These are phyloP conservation scores for Diacarnus erythraeanus DNA, from an alignment of 37 sponge, comb jelly and placozoan species.

Conservation along the genomic window DNA sequence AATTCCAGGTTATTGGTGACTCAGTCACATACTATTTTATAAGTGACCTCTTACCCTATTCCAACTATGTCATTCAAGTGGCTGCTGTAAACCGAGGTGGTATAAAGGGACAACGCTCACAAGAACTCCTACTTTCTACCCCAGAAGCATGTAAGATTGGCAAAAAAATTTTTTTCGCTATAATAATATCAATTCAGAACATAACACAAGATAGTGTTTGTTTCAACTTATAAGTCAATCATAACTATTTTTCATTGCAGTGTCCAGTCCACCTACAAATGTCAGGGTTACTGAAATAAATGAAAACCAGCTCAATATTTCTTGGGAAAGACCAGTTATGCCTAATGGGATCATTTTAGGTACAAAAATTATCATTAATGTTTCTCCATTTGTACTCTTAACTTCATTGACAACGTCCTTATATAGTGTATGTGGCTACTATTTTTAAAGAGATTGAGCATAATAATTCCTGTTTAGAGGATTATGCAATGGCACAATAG, in stretches of 20 bases:
- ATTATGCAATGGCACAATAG: too few species aligned
- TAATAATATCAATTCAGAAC: neutral
- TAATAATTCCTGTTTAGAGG: too few species aligned
- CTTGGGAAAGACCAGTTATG: constrained; percentile 1
- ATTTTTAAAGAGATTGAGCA: too few species aligned
- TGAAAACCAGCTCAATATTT: neutral
- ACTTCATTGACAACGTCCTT: too few species aligned
- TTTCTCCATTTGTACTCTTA: too few species aligned
- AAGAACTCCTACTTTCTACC: neutral
- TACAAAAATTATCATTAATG: too few species aligned
- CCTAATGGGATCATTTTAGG: constrained; percentile 19
- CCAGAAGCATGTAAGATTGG: constrained; percentile 12
- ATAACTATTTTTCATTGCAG: too few species aligned
- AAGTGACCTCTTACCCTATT: neutral
- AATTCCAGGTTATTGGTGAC: neutral
- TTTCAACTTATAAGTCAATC: neutral
- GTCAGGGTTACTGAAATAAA: neutral
- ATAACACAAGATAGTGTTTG: neutral
- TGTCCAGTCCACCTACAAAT: constrained; percentile 11
- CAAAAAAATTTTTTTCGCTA: too few species aligned
- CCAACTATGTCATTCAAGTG: constrained; percentile 3
- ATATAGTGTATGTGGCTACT: too few species aligned
- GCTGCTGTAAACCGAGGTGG: neutral
- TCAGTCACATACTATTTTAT: neutral
- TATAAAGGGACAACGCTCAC: neutral